Base-by-base conservation (phyloP, 2,113 vertebrate species). In the Girardinichthys multiradiatus region DNA sequence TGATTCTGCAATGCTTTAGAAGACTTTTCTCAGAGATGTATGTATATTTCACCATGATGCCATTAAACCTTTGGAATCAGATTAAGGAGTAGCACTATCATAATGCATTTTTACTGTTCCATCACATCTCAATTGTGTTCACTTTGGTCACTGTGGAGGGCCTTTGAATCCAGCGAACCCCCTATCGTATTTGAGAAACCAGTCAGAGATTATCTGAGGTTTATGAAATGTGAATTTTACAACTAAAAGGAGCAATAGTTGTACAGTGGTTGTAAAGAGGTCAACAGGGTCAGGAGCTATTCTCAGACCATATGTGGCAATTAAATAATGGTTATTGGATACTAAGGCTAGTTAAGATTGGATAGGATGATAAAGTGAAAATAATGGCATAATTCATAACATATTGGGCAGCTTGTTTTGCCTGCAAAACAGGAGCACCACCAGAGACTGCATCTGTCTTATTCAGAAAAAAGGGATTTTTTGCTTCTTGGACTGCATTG, bases 181-280 rank as follows among this genome's bases (percentile, higher is more conserved):
- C 26, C 28, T 65, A n/a, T 29, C 15, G 21, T 45, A 39, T 28
- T 65, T 17, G 42, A 65, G 26, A 45, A 15, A 45, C 13, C 37
- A 45, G 21, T 65, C 63, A 28, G n/a, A 64, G 63, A 42, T 42
- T 24, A 64, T 64, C 27, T 2, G 63, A 64, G 35, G 35, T 64
- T 64, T 64, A 35, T 39, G n/a, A 64, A 13, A 42, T 64, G 24
- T 39, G 61, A 4, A 64, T 64, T 42, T 42, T 42, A 39, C 13
- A 42, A 15, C 14, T 5, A 15, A 27, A 64, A 28, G 63, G 39
- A 64, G 35, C 33, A 5, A 19, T 45, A 17, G 42, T 14, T 19
- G 42, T 19, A 5, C 17, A 19, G 42, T 45, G 42, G 42, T 37
- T 11, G 35, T 37, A 64, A 64, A 64, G 33, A n/a, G 35, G n/a